Base-by-base conservation (phyloP, 2,113 vertebrate genomes). In the Phrynosoma blainvillii region DNA sequence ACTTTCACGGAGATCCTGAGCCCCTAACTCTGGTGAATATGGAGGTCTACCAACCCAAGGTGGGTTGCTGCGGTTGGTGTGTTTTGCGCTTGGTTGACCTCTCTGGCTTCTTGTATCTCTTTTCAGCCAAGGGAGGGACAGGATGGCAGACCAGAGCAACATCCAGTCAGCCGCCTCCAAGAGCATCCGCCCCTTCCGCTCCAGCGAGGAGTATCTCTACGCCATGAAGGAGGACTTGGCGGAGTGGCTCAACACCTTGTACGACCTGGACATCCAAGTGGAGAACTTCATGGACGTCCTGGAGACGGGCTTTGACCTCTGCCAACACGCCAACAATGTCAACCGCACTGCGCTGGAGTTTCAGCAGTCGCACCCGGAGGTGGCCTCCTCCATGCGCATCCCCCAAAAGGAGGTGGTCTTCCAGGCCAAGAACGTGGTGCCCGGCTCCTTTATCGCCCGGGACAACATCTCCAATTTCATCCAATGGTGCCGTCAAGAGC, bases 391-490 rank as follows among this genome's bases (percentile, higher is more conserved):
- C 25, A 94, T 97, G 96, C 94, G 96, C 0, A 18, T 98, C 56
- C 98, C 98, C 0, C 94, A 89, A 10, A 97, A 96, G 1, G 98
- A 99, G 40, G 98, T 99, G 18, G 82, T 94, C 16, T 99, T 98
- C 91, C 98, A 98, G 93, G 97, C 97, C 0, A 97, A 97, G 65
- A 97, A 97, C 0, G 98, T 98, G 23, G 95, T 89, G 5, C 96
- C 97, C 0, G 98, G 98, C 4, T 99, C 98, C 27, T 99, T 99
- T 86, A 1, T 99, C 40, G 98, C 99, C 47, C 94, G 99, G 0
- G 98, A 99, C 85, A 99, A 99, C 3, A 97, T 99, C 86, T 98
- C 99, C 92, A 99, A 98, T 89, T 99, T 99, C 96, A 99, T 99
- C 94, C 96, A 88, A 90, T 99, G 99, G 99, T 99, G 99, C 96